Evolutionary conservation across 2,797 vertebrate genomes (phyloP).

Genomic region (Neosilurus mollespiculum): DNA sequence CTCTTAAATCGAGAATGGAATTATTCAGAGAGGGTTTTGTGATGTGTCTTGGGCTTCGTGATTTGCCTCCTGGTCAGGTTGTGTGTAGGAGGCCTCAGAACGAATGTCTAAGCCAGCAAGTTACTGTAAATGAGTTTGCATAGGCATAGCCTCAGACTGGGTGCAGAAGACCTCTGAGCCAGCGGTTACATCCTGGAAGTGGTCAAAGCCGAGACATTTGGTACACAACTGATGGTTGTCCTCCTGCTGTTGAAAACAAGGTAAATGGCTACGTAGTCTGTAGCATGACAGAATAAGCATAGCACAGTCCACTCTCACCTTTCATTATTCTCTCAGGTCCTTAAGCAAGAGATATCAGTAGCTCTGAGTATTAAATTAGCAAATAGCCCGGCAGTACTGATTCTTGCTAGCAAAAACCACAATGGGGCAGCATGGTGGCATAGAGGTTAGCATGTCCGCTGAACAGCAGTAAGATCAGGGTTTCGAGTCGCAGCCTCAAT

Average conservation of each 20-base stretch:
- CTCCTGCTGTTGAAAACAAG: neutral
- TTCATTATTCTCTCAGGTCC: neutral
- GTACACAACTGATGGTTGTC: neutral
- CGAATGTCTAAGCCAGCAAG: neutral
- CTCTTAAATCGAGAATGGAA: neutral
- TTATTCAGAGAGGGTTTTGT: neutral
- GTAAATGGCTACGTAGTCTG: neutral
- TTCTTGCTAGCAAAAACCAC: no score
- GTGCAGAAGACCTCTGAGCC: neutral
- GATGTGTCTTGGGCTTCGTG: neutral
- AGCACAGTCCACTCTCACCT: neutral
- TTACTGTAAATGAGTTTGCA: neutral
- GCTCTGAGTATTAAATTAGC: neutral
- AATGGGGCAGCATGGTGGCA: no score
- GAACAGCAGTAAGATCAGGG: no score
- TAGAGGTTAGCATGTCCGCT: no score
- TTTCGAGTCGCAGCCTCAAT: no score
- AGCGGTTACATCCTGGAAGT: neutral
- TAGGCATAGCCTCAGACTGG: neutral
- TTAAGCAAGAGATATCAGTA: neutral
- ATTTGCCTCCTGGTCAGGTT: neutral
- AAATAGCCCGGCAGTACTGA: neutral
- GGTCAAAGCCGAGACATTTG: neutral
- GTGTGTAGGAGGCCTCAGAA: neutral
- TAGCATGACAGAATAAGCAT: neutral